Base-by-base conservation (phyloP, 2,797 vertebrate genomes). In the Arctocebus calabarensis region DNA sequence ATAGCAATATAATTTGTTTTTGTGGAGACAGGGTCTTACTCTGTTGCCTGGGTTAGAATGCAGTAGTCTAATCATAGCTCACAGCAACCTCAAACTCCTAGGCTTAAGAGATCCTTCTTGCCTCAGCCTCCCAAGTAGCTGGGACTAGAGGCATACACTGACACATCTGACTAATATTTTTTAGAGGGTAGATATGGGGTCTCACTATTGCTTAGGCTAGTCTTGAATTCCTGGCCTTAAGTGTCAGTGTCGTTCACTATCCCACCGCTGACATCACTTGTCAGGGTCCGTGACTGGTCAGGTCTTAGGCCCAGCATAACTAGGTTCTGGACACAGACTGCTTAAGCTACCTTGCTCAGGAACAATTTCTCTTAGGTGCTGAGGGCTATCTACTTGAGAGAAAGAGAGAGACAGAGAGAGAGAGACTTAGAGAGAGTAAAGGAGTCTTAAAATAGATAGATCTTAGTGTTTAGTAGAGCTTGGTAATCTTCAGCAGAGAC, bases 1-100 rank as follows among this genome's bases (percentile, higher is more conserved):
- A 87, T 66, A 75, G 23, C 20, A 90, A 81, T 40, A 64, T 55
- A 62, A 48, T 37, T 74, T 68, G n/a, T n/a, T 75, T 92, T 96
- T 88, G 20, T 70, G 20, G 34, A 70, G n/a, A 37, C n/a, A 37
- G 64, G n/a, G n/a, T 70, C 66, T 70, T 10, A 0, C 19, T 70
- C 19, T 70, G 9, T 70, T 37, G 66, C 68, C 68, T 37, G 20
- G 68, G n/a, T 20, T 70, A 37, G 19, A n/a, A 3, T 66, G 32
- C 32, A 7, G 7, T 66, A 17, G 32, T 7, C 64, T 17, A 66
- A n/a, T 66, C 64, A 66, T 8, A 66, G 64, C n/a, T 66, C 32
- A n/a, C 3, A n/a, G 64, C 64, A 66, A 66, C 64, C 16, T 66
- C 17, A n/a, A 66, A 66, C 64, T n/a, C 32, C 64, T 66, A 17